These are phyloP conservation scores for Drosophila setifemur DNA, from an alignment of 1,140 invertebrate species.

Conservation along the genomic window DNA sequence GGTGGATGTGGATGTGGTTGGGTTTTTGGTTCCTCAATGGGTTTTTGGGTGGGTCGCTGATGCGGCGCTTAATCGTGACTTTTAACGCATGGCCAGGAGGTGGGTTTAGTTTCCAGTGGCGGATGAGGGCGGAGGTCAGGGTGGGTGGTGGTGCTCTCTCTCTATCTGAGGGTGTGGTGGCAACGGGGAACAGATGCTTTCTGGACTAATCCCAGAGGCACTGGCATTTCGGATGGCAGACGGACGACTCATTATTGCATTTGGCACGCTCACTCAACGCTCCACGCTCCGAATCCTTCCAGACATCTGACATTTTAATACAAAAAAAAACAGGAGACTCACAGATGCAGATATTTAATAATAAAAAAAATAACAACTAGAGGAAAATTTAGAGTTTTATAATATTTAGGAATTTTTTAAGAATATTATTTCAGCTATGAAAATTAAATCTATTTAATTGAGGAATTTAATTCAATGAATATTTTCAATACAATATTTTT, in stretches of 20 bases:
- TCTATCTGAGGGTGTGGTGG: conserved; percentile 50
- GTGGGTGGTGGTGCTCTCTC: too few species aligned
- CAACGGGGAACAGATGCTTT: conserved; percentile 37
- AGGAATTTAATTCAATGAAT: too few species aligned
- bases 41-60: conserved; percentile 11
- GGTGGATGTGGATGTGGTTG: too few species aligned
- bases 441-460: too few species aligned
- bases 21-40: too few species aligned
- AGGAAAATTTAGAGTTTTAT: too few species aligned
- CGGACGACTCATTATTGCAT: conserved; percentile 60
- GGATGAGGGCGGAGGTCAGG: background rate
- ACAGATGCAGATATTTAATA: too few species aligned
- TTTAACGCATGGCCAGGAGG: conserved; percentile 53
- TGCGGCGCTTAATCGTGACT: conserved; percentile 67
- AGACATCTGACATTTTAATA: conserved; percentile 42
- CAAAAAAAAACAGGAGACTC: too few species aligned
- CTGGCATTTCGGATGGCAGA: conserved; percentile 46
- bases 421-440: too few species aligned
- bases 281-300: conserved; percentile 3
- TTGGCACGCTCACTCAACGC: conserved; percentile 38
- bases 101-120: background rate
- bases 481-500: too few species aligned
- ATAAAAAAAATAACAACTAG: background rate
- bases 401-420: too few species aligned
- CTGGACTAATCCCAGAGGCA: conserved; percentile 46